Evolutionary conservation across 2,797 vertebrate genomes (phyloP).

Genomic region (Lindbergichthys nudifrons): DNA sequence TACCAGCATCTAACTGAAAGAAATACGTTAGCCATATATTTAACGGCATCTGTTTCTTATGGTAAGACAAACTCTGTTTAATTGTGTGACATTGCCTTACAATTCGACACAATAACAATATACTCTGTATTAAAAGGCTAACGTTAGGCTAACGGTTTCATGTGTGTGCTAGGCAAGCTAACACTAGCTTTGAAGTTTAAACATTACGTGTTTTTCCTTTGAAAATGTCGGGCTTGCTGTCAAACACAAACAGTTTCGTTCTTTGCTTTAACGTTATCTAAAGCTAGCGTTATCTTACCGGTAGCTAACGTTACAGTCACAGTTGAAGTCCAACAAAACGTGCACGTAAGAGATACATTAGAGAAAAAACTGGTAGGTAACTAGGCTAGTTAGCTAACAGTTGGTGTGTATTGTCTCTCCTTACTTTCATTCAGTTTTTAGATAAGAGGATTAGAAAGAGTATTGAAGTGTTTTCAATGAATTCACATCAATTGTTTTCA

Average conservation of each 20-base stretch:
- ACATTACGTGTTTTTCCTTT: not conserved
- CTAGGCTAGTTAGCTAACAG: not conserved
- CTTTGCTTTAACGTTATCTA: not conserved
- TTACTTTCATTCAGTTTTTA: not conserved
- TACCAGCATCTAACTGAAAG: slow-evolving; percentile 15
- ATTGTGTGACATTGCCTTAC: not conserved
- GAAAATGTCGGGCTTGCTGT: not conserved
- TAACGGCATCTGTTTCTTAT: not conserved
- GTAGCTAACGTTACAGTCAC: not conserved
- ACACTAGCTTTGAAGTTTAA: not conserved
- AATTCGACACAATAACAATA: not conserved
- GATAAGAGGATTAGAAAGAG: too few species aligned
- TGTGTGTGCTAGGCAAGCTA: not conserved
- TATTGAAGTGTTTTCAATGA: too few species aligned
- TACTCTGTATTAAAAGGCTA: not conserved
- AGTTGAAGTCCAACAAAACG: not conserved
- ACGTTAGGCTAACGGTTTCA: not conserved
- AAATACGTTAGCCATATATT: not conserved
- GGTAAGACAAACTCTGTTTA: slow-evolving; percentile 43
- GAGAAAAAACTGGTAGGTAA: too few species aligned
- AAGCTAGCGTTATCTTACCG: not conserved
- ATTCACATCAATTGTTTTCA: too few species aligned
- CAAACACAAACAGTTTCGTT: not conserved
- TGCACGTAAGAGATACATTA: not conserved
- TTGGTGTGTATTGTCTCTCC: too few species aligned